A percentile compares a stretch with the other conserved stretches of the same genome.
These are phyloP conservation scores for Manis pentadactyla DNA, from an alignment of 2,797 vertebrate genomes.

Conservation along the genomic window DNA sequence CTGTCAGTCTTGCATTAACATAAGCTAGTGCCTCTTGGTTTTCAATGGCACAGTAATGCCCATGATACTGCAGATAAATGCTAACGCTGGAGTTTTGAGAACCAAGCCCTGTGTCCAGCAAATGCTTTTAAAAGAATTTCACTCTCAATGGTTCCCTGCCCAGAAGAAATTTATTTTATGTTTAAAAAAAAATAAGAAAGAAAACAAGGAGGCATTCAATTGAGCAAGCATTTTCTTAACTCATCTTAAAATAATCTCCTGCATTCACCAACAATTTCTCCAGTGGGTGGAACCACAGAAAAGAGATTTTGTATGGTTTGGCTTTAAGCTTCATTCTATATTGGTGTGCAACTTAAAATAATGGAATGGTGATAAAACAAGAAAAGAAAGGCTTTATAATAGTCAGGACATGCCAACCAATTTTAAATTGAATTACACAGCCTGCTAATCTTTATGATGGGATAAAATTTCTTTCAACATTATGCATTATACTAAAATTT, in stretches of 20 bases:
- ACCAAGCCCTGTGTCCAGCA: slow-evolving; percentile 39
- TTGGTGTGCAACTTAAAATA: slow-evolving; percentile 61
- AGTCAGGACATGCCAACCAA: slow-evolving; percentile 84
- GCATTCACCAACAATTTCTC: slow-evolving; percentile 68
- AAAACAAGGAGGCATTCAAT: slow-evolving; percentile 67
- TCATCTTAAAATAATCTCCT: slow-evolving; percentile 79
- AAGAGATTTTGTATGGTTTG: slow-evolving; percentile 55
- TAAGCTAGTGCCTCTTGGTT: slow-evolving; percentile 81
- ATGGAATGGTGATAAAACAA: slow-evolving; percentile 70
- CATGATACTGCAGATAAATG: slow-evolving; percentile 76
- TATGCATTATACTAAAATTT: slow-evolving; percentile 85
- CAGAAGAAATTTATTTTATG: slow-evolving; percentile 76
- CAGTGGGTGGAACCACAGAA: slow-evolving; percentile 24
- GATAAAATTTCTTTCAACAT: slow-evolving; percentile 86
- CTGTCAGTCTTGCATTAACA: slow-evolving; percentile 84
- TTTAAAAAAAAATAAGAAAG: slow-evolving; percentile 20
- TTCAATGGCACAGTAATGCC: slow-evolving; percentile 76
- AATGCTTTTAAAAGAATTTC: slow-evolving; percentile 80
- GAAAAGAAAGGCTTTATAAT: slow-evolving; percentile 77
- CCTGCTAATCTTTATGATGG: slow-evolving; percentile 90
- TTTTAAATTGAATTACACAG: slow-evolving; percentile 91
- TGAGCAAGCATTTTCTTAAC: slow-evolving; percentile 73
- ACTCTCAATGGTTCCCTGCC: slow-evolving; percentile 62
- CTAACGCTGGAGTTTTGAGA: slow-evolving; percentile 79
- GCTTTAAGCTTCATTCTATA: slow-evolving; percentile 49